phyloP scores from a whole-genome alignment of 2,113 vertebrate genomes.

The Pimephales promelas region DNA sequence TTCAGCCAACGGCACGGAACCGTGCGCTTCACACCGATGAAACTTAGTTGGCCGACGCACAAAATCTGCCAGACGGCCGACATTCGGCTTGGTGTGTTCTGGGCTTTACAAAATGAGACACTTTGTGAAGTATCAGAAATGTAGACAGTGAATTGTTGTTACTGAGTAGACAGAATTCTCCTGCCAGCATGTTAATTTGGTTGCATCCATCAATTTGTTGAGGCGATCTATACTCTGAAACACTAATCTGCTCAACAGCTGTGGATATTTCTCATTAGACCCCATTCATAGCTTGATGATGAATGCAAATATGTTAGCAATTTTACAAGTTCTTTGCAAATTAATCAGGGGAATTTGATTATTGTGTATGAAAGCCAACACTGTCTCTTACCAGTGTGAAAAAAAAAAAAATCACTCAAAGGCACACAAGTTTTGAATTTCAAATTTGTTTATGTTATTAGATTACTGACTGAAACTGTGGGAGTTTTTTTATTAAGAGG shows the following conservation, averaged over 20 bases:
- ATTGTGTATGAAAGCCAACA: conserved; percentile 55
- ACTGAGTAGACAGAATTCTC: background rate
- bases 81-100: no score
- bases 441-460: background rate
- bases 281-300: conserved; percentile 54
- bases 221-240: conserved; percentile 45
- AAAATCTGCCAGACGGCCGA: no score
- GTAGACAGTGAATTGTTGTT: conserved; percentile 28
- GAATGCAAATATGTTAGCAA: conserved; percentile 59
- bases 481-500: background rate
- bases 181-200: conserved; percentile 27
- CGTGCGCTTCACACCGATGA: no score
- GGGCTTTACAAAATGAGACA: conserved; percentile 14
- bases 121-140: background rate
- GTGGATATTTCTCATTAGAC: conserved; percentile 55
- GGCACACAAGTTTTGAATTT: background rate
- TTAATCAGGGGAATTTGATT: conserved; percentile 51
- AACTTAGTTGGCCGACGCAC: no score
- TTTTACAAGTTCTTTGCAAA: conserved; percentile 51
- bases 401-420: conserved; percentile 21
- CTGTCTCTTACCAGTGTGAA: conserved; percentile 23
- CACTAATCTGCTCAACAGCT: conserved; percentile 56
- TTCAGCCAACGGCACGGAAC: no score
- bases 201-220: conserved; percentile 34
- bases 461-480: no score